Evolutionary conservation across 2,113 vertebrate species (phyloP).

Genomic region (Plecturocebus donacophilus): DNA sequence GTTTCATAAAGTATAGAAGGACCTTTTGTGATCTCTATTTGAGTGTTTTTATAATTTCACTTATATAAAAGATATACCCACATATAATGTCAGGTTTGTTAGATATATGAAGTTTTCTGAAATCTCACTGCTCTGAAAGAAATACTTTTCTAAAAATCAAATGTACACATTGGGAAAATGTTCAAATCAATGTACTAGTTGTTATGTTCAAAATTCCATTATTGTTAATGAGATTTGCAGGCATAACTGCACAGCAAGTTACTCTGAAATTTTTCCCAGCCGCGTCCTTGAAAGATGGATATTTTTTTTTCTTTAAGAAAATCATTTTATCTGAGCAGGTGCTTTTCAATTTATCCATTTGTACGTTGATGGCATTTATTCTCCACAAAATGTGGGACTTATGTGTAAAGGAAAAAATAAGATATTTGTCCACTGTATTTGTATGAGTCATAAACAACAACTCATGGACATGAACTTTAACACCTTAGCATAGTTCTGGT

Average conservation of each 20-base stretch:
- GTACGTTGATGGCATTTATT: slow-evolving; percentile 58
- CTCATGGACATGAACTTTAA: slow-evolving; percentile 69
- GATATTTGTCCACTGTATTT: slow-evolving; percentile 61
- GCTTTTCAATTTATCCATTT: slow-evolving; percentile 66
- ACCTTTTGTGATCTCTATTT: not conserved
- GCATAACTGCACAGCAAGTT: slow-evolving; percentile 29
- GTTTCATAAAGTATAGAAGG: not conserved
- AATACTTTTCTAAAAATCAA: slow-evolving; percentile 58
- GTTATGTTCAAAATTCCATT: slow-evolving; percentile 64
- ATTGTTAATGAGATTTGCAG: slow-evolving; percentile 70
- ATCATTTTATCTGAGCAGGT: slow-evolving; percentile 45
- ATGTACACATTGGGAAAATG: slow-evolving; percentile 49
- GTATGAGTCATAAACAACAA: slow-evolving; percentile 62
- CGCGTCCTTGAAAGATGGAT: slow-evolving; percentile 20
- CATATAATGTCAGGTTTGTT: slow-evolving; percentile 19
- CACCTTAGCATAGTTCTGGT: slow-evolving; percentile 71
- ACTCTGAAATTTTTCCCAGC: slow-evolving; percentile 59
- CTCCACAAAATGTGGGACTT: slow-evolving; percentile 22
- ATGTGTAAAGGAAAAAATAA: slow-evolving; percentile 42
- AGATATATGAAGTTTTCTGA: slow-evolving; percentile 46
- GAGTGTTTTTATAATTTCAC: not conserved
- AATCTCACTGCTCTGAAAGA: slow-evolving; percentile 51
- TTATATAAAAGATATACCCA: not conserved
- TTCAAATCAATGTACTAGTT: slow-evolving; percentile 50
- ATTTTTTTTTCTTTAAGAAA: not conserved